Conservation (phyloP, 2,888 invertebrate genomes). For the Ligdia adustata region DNA sequence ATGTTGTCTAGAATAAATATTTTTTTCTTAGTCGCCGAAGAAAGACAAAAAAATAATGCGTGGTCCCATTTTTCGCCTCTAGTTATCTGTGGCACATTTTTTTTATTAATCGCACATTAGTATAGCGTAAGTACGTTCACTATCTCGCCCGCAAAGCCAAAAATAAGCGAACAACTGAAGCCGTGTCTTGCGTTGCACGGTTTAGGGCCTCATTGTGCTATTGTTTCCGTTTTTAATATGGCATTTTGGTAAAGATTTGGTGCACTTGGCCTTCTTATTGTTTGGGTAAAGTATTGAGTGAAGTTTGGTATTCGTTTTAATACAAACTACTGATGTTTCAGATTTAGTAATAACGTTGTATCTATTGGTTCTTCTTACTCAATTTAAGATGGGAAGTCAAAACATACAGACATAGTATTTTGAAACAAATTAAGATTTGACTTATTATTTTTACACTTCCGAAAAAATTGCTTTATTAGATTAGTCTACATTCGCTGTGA, state of each 20-base stretch:
- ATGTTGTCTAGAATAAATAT: too few species aligned
- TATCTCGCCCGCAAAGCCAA: constrained; percentile 11
- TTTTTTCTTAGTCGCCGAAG: too few species aligned
- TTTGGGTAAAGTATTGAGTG: neutral
- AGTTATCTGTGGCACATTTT: too few species aligned
- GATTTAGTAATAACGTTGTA: neutral
- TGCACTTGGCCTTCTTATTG: constrained; percentile 3
- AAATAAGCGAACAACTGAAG: constrained; percentile 16
- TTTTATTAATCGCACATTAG: too few species aligned
- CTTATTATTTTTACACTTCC: neutral
- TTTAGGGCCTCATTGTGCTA: constrained; percentile 15
- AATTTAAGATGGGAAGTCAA: neutral
- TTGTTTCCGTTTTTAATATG: constrained; percentile 22
- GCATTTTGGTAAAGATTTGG: constrained; percentile 3
- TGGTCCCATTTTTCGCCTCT: too few species aligned
- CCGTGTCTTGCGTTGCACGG: constrained; percentile 13
- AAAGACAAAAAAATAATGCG: too few species aligned
- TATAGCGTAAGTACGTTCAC: neutral
- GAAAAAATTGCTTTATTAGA: neutral
- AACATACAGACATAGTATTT: neutral
- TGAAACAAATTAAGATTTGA: neutral
- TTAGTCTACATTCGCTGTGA: neutral
- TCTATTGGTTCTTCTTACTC: neutral
- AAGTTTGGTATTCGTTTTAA: neutral
- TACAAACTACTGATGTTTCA: neutral